phyloP scores from a whole-genome alignment of 2,113 vertebrate species.

The Vombatus ursinus region DNA sequence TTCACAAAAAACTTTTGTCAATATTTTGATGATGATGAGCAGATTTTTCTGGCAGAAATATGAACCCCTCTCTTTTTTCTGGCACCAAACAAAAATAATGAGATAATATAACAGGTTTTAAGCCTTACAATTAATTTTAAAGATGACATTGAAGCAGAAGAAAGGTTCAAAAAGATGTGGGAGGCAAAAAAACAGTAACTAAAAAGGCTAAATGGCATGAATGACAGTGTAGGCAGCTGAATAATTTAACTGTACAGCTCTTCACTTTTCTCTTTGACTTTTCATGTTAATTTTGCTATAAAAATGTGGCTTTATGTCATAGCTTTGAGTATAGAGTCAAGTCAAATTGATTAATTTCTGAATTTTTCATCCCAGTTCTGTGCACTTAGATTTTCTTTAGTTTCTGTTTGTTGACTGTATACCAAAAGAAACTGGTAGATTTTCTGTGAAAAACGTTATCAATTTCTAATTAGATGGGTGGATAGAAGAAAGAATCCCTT shows the following conservation, averaged over 20 bases:
- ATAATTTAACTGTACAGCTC: slow-evolving; percentile 3
- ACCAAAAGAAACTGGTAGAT: background rate
- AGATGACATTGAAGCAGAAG: background rate
- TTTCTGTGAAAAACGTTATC: background rate
- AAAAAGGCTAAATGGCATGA: background rate
- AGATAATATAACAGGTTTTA: background rate
- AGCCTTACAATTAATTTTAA: slow-evolving; percentile 10
- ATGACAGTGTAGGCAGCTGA: slow-evolving; percentile 21
- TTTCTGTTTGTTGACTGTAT: background rate
- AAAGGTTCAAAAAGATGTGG: background rate
- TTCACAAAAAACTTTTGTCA: fast-evolving
- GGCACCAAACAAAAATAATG: slow-evolving; percentile 11
- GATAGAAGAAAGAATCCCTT: background rate
- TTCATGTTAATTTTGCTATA: slow-evolving; percentile 32
- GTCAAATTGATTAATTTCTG: slow-evolving; percentile 18
- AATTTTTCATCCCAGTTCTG: background rate
- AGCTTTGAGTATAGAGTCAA: background rate
- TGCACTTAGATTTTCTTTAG: background rate
- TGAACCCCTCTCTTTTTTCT: background rate
- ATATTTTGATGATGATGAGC: background rate
- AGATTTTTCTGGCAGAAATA: background rate
- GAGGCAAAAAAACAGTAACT: background rate
- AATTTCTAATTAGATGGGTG: background rate
- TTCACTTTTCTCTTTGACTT: slow-evolving; percentile 10
- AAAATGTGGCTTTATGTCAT: slow-evolving; percentile 31